Conservation (phyloP, 2,113 vertebrate genomes). For the Menidia beryllina region DNA sequence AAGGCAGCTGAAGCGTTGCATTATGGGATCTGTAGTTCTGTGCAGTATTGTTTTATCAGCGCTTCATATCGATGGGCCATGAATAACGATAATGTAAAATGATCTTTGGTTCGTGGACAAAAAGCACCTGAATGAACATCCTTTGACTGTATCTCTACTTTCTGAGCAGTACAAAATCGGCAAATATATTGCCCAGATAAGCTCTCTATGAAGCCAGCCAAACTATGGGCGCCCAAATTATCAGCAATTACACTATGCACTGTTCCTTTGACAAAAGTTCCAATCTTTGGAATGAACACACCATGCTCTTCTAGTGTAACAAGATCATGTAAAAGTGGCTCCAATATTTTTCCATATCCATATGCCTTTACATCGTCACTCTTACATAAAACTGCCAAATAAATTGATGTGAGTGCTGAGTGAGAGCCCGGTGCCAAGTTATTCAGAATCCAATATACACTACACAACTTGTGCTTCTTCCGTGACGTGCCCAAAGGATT, state of each 20-base stretch:
- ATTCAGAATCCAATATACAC: not conserved
- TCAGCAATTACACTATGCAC: not conserved
- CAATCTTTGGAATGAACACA: slow-evolving; percentile 2
- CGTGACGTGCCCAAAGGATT: slow-evolving; percentile 11
- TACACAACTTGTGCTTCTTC: slow-evolving; percentile 7
- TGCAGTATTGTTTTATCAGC: too few relatives aligned
- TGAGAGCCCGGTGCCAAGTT: slow-evolving; percentile 9
- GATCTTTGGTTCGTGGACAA: not conserved
- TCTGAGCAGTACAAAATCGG: slow-evolving; percentile 2
- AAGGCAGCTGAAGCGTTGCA: too few relatives aligned
- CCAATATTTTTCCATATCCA: slow-evolving; percentile 8
- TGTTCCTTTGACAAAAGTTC: not conserved
- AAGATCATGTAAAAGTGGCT: not conserved
- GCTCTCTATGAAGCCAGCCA: not conserved
- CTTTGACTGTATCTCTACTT: not conserved
- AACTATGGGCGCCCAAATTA: not conserved
- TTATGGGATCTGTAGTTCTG: too few relatives aligned
- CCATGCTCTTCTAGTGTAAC: not conserved
- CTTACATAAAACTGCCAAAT: slow-evolving; percentile 5
- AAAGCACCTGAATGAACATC: not conserved
- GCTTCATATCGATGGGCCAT: too few relatives aligned
- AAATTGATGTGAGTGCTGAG: slow-evolving; percentile 12
- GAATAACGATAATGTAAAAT: too few relatives aligned
- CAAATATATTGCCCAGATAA: not conserved
- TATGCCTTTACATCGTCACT: slow-evolving; percentile 5